Conservation (phyloP, 1,140 invertebrate genomes). For the Aplysia californica region DNA sequence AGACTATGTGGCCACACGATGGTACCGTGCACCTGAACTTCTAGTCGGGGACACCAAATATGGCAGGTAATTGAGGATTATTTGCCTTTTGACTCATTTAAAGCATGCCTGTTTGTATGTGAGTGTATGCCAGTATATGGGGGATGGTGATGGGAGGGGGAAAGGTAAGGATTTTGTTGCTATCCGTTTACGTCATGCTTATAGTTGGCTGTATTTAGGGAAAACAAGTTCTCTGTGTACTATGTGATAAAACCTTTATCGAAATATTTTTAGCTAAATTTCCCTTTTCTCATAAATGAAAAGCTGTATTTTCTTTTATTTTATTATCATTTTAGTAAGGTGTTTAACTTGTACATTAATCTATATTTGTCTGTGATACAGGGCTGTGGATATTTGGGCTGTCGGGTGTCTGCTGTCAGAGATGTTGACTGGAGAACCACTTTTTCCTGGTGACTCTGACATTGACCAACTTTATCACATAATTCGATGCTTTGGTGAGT, state of each 20-base stretch:
- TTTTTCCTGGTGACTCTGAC: constrained; percentile 69
- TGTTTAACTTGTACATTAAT: no score
- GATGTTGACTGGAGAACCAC: constrained; percentile 66
- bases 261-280: no score
- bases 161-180: background rate
- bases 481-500: constrained; percentile 67
- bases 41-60: constrained; percentile 78
- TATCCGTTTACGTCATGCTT: no score
- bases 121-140: no score
- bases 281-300: no score
- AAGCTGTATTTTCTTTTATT: no score
- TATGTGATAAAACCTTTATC: background rate
- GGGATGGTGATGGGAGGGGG: background rate
- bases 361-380: no score
- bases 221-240: background rate
- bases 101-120: background rate
- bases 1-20: constrained; percentile 98
- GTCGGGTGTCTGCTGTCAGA: constrained; percentile 66
- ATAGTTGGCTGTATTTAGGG: no score
- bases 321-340: no score
- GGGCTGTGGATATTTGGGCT: constrained; percentile 69
- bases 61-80: constrained; percentile 64
- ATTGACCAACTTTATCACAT: constrained; percentile 69
- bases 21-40: constrained; percentile 97
- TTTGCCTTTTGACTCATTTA: background rate